Base-by-base conservation (phyloP, 35 echinoderm and acorn worm species). In the Ophioderma brevispina region DNA sequence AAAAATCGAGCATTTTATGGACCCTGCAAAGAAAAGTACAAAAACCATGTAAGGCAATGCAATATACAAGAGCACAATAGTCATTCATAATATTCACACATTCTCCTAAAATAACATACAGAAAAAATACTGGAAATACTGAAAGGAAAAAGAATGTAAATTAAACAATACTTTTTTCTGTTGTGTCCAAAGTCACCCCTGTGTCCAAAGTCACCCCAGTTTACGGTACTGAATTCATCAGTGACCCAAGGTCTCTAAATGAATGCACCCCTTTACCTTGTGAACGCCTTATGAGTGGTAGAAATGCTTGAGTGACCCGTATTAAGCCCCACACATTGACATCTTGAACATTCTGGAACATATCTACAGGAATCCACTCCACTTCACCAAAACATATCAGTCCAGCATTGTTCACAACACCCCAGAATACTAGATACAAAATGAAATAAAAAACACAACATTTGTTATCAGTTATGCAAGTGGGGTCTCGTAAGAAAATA, bases 351-450 rank as follows among this genome's bases (percentile, higher is more conserved):
- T 80, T 59, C 43, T 87, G 81, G 63, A 87, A 95, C 37, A 55
- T 90, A 31, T 95, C 89, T 14, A 91, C 77, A 11, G 84, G 39
- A 19, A 64, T 64, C 93, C 93, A 95, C 78, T 95, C 93, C 0
- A 80, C 63, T 8, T 87, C 70, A 11, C 93, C 93, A 35, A 81
- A 91, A 38, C 88, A 77, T 31, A 78, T 87, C 18, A 91, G 81
- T 21, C 93, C 93, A 28, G 93, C 93, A 33, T 95, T 95, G 34
- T 95, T 95, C 0, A 90, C 93, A 17, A 95, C 88, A 31, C 46
- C 93, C 88, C 83, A 95, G 33, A 95, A 81, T 46, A 84, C 93
- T 95, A 46, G 32, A 83, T 37, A 77, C 31, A 88, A 31, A 83
- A 84, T 11, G 83, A 46, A 46, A 46, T 46, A 46, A 46, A n/a